Percentiles rank a stretch among this genome's conserved stretches.
Evolutionary conservation across 2,797 vertebrate species (phyloP).

Genomic region (Tarsius wallacei): DNA sequence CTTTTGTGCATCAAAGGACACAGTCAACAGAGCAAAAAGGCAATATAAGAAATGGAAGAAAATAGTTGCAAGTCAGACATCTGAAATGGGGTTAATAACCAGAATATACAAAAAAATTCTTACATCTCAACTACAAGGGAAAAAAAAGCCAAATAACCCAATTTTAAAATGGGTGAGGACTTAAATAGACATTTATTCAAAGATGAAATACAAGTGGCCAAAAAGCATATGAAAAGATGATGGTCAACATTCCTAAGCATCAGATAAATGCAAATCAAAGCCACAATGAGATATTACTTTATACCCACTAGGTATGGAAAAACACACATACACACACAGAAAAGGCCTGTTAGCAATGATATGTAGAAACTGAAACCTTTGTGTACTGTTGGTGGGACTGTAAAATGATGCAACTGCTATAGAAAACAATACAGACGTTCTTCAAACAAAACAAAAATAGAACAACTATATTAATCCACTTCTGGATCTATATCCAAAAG

Average conservation of each 20-base stretch:
- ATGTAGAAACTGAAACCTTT: neutral
- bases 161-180: neutral
- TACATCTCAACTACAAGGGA: neutral
- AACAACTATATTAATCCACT: neutral
- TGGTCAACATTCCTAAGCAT: neutral
- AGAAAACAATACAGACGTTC: constrained; percentile 6
- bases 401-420: neutral
- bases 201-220: neutral
- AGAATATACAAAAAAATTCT: neutral
- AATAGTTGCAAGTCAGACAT: neutral
- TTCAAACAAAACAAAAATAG: constrained; percentile 30
- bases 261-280: neutral
- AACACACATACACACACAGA: neutral
- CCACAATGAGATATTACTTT: neutral
- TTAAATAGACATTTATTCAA: neutral
- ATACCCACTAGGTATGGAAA: no score
- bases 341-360: neutral
- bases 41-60: neutral
- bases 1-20: neutral
- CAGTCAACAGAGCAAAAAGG: neutral
- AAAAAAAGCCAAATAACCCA: neutral
- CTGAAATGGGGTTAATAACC: neutral
- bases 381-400: neutral
- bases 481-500: no score
- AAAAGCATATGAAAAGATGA: neutral